Evolutionary conservation across 53 echinoderm and acorn worm species (phyloP).

Genomic region (Holothuria scabra): DNA sequence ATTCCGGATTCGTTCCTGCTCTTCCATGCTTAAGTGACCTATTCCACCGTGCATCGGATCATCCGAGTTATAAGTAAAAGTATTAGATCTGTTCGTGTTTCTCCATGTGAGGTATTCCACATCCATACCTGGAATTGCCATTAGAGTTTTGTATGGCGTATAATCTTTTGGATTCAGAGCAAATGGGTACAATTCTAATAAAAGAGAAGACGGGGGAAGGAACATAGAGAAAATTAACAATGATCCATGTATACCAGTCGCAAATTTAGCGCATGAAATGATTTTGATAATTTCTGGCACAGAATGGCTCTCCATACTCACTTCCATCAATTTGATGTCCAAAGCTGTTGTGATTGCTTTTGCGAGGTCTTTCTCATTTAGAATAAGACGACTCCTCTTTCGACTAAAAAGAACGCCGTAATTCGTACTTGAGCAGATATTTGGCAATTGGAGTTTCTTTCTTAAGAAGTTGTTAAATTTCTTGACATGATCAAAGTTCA

Average conservation of each 20-base stretch:
- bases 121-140: constrained; percentile 54
- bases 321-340: background rate
- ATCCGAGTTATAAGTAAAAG: constrained; percentile 54
- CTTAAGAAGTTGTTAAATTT: background rate
- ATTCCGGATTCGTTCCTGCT: constrained; percentile 57
- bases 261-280: constrained; percentile 40
- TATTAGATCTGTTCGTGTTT: constrained; percentile 49
- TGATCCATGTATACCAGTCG: constrained; percentile 73
- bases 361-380: constrained; percentile 4
- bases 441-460: background rate
- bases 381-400: background rate
- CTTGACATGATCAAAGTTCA: background rate
- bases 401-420: background rate
- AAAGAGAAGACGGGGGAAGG: constrained; percentile 52
- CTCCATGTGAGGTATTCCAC: constrained; percentile 66
- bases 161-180: constrained; percentile 70
- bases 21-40: constrained; percentile 49
- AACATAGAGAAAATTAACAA: constrained; percentile 72
- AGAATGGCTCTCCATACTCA: background rate
- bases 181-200: constrained; percentile 73
- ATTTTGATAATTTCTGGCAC: background rate
- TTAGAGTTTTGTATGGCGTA: constrained; percentile 71
- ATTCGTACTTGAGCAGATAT: background rate
- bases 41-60: constrained; percentile 60
- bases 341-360: background rate